Conservation (phyloP, 2,797 vertebrate species). For the Oreochromis grahami region DNA sequence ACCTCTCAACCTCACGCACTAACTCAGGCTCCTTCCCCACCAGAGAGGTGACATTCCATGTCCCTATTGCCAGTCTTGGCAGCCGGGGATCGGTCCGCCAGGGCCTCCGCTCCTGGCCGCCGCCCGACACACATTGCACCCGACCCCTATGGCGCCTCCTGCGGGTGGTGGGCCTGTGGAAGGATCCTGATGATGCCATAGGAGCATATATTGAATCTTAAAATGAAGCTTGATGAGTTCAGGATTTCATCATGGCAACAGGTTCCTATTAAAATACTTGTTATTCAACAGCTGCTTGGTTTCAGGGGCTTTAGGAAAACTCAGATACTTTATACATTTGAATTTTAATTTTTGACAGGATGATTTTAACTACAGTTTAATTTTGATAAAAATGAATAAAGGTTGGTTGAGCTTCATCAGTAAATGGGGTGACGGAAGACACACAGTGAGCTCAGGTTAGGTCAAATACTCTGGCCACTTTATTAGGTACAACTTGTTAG, state of each 20-base stretch:
- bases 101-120: too few species aligned
- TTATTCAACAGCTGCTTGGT: constrained; percentile 2
- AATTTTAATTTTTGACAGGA: neutral
- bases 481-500: neutral
- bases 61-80: too few species aligned
- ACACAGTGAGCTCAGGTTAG: neutral
- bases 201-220: neutral
- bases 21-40: too few species aligned
- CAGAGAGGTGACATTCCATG: too few species aligned
- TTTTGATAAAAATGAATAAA: constrained; percentile 3
- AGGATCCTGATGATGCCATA: constrained; percentile 15
- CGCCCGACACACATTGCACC: too few species aligned
- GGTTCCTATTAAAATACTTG: neutral
- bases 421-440: neutral
- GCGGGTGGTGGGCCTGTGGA: too few species aligned
- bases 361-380: neutral
- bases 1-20: too few species aligned
- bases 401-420: constrained; percentile 10
- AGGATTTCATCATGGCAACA: neutral
- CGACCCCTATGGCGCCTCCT: too few species aligned
- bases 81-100: too few species aligned
- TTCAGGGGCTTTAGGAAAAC: neutral
- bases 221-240: neutral
- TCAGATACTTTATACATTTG: neutral
- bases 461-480: neutral